Base-by-base conservation (phyloP, 2,888 invertebrate species). In the Scaptomyza cyrtandrae region DNA sequence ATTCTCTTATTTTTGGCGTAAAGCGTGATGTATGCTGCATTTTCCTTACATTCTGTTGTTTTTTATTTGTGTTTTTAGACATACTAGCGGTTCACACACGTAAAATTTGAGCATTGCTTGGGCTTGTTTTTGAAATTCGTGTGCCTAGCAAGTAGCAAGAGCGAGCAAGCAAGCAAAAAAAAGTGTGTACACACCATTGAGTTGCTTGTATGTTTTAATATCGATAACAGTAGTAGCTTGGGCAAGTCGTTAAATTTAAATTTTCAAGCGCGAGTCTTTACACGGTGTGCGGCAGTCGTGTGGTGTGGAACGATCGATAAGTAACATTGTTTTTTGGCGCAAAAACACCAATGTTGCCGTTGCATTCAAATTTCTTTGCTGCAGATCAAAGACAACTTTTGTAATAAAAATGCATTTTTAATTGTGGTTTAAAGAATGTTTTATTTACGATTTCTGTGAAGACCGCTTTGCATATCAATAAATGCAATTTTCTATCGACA, bases 1-100 rank as follows among this genome's bases (percentile, higher is more conserved):
- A 83, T 54, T 87, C 86, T 31, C 76, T 46, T 52, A 82, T 78
- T 52, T 71, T 86, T 1, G 83, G 68, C 13, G 88, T 88, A 13
- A 87, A 39, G 13, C 83, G 83, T 24, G 83, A 73, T 6, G 65
- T 59, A 1, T 49, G 55, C 35, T 58, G 37, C 10, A 43, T 2
- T 54, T 61, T 70, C 9, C n/a, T 39, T 7, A 62, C 74, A 66
- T 73, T n/a, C 24, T 44, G 49, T 14, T 50, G 57, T 24, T 46
- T 76, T 57, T 52, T 39, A 7, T 27, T 60, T 39, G 31, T 70
- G 19, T 61, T 55, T n/a, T n/a, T 75, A 11, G 67, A 67, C 76
- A 77, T 78, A n/a, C 3, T 35, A 24, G 29, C 4, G 4, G 37
- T 39, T 43, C 52, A 16, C 9, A 13, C 45, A 35, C 24, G 29